phyloP scores from a whole-genome alignment of 2,113 vertebrate genomes.

The Gambusia holbrooki region DNA sequence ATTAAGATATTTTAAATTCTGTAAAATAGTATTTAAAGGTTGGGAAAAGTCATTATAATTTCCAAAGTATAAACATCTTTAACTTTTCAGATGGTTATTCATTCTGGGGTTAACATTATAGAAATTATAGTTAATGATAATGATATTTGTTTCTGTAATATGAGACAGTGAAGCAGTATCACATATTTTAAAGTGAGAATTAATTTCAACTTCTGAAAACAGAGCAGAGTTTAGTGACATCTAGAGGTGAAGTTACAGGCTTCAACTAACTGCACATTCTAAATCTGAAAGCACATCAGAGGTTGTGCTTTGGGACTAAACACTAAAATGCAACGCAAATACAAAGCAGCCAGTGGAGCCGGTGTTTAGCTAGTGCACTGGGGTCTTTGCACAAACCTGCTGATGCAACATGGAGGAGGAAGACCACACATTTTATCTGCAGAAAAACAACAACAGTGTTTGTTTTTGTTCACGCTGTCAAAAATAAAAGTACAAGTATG shows the following conservation, averaged over 20 bases:
- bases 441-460: not conserved
- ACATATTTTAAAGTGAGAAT: not conserved
- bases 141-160: not conserved
- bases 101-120: not conserved
- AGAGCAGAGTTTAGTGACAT: not conserved
- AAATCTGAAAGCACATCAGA: too few species aligned
- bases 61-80: not conserved
- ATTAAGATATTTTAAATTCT: not conserved
- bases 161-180: not conserved
- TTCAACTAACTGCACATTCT: not conserved
- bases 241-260: conserved; percentile 3
- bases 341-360: not conserved
- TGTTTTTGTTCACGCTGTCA: not conserved
- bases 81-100: not conserved
- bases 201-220: not conserved
- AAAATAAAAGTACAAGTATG: not conserved
- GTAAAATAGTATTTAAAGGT: not conserved
- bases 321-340: not conserved
- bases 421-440: not conserved
- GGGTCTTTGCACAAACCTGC: not conserved
- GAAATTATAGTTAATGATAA: not conserved
- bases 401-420: not conserved
- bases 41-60: too few species aligned
- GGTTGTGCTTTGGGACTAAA: not conserved
- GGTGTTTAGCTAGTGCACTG: not conserved